These are phyloP conservation scores for Prionailurus viverrinus DNA, from an alignment of 2,113 vertebrate species.

Conservation along the genomic window DNA sequence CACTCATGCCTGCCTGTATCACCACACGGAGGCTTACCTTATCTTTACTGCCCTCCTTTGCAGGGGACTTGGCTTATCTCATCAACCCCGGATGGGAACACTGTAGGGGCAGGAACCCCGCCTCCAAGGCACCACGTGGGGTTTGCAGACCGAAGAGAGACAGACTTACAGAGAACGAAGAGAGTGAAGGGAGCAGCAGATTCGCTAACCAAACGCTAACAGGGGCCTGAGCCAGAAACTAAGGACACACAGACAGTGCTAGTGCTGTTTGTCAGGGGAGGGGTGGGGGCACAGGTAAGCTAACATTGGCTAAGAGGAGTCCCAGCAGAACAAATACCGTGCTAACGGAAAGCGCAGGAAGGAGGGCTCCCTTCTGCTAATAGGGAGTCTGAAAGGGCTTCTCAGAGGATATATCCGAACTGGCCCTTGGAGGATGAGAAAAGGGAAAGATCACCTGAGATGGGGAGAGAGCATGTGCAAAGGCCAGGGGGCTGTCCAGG, in stretches of 20 bases:
- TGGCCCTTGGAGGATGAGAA: neutral
- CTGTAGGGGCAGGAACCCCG: neutral
- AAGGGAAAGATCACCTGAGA: neutral
- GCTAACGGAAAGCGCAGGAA: neutral
- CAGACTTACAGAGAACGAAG: neutral
- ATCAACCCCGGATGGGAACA: neutral
- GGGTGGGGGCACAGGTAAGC: neutral
- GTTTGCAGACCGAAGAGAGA: neutral
- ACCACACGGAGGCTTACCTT: neutral
- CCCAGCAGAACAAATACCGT: neutral
- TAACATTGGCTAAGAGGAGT: neutral
- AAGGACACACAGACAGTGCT: neutral
- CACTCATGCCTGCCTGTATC: accelerated
- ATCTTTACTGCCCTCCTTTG: neutral
- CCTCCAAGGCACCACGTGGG: neutral
- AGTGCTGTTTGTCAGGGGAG: neutral
- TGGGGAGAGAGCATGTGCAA: neutral
- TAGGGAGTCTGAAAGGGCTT: neutral
- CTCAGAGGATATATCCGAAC: neutral
- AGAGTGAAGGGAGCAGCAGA: neutral
- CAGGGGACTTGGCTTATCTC: neutral
- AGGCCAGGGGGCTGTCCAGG: neutral
- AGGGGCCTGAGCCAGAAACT: neutral
- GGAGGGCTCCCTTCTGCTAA: neutral
- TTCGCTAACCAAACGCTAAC: neutral